A percentile compares a stretch with the other conserved stretches of the same genome.
phyloP scores from a whole-genome alignment of 1,140 invertebrate species.

The Drosophila sucinea region DNA sequence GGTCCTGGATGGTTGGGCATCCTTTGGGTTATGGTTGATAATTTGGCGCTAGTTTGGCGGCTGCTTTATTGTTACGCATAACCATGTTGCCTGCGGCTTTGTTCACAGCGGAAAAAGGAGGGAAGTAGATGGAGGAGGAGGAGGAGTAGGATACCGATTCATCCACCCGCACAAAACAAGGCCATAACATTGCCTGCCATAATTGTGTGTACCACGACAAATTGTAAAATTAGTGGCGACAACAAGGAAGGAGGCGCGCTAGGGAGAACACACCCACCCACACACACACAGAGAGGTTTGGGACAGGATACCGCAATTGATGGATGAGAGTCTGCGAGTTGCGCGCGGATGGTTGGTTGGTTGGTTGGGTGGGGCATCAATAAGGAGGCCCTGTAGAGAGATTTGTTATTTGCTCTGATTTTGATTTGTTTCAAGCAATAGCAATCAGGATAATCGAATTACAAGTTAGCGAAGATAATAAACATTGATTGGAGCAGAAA shows the following conservation, averaged over 20 bases:
- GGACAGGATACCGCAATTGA: conserved; percentile 30
- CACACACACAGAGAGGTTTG: not conserved
- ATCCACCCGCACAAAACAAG: conserved; percentile 12
- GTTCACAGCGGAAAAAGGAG: conserved; percentile 24
- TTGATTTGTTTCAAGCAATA: conserved; percentile 48
- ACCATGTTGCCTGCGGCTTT: conserved; percentile 58
- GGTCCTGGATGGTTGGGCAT: not conserved
- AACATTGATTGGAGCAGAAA: conserved; percentile 46
- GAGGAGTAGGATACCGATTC: conserved; percentile 4
- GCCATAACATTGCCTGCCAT: conserved; percentile 47
- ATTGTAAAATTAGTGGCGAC: conserved; percentile 61
- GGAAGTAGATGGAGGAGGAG: not conserved
- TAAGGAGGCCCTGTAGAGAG: conserved; percentile 35
- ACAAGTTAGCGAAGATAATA: conserved; percentile 46
- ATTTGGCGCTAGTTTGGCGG: conserved; percentile 76
- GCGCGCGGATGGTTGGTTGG: not conserved
- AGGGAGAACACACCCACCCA: no score
- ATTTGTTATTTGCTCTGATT: conserved; percentile 40
- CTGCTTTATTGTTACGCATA: conserved; percentile 62
- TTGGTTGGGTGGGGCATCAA: not conserved
- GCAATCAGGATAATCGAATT: conserved; percentile 57
- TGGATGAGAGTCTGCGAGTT: conserved; percentile 27
- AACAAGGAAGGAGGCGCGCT: not conserved
- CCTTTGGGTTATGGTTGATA: conserved; percentile 55
- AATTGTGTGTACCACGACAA: conserved; percentile 64